phyloP scores from a whole-genome alignment of 1,140 invertebrate species.

The Antheraea pernyi region DNA sequence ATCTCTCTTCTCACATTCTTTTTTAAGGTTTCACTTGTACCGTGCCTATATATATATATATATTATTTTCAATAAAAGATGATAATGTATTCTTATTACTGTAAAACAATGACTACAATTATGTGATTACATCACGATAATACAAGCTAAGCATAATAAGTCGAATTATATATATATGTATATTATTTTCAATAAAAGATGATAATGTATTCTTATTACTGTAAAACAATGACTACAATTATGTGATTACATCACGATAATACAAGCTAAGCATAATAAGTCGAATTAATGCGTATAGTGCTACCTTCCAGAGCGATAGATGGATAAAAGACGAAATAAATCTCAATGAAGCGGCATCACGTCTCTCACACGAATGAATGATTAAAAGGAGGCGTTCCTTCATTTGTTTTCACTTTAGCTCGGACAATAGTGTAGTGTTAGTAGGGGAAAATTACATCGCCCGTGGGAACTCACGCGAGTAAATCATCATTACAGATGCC shows the following conservation, averaged over 20 bases:
- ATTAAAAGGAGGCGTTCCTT: constrained; percentile 63
- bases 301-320: constrained; percentile 17
- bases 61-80: too few species aligned
- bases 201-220: too few species aligned
- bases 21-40: too few species aligned
- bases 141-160: neutral
- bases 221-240: neutral
- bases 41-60: too few species aligned
- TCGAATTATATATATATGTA: neutral
- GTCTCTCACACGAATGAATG: constrained; percentile 58
- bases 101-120: neutral
- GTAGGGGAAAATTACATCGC: constrained; percentile 68
- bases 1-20: too few species aligned
- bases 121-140: neutral
- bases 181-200: too few species aligned
- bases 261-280: neutral
- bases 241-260: neutral
- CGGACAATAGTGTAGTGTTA: constrained; percentile 48
- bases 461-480: constrained; percentile 57
- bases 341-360: constrained; percentile 59
- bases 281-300: constrained; percentile 6
- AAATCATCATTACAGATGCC: constrained; percentile 67
- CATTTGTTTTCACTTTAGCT: constrained; percentile 69
- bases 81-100: too few species aligned
- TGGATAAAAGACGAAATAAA: constrained; percentile 56